phyloP scores from a whole-genome alignment of 2,888 invertebrate genomes.

The Orchesellides sinensis region DNA sequence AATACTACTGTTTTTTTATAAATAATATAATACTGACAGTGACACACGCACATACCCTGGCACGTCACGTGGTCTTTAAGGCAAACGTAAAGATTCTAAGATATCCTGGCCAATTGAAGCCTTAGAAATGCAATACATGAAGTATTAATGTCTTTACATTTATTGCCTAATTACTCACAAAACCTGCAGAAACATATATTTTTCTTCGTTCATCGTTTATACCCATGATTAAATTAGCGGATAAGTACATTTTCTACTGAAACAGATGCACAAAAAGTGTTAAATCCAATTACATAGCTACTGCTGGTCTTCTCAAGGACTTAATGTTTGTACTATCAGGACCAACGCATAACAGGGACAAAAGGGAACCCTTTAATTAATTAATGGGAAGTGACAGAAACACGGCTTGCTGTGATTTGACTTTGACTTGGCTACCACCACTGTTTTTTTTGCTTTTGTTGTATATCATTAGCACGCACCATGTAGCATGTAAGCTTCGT shows the following conservation, averaged over 20 bases:
- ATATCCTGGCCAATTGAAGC: too few relatives aligned
- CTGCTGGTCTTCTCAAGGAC: background rate
- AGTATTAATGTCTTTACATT: too few relatives aligned
- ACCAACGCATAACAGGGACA: background rate
- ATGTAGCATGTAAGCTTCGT: background rate
- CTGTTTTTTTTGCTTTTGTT: background rate
- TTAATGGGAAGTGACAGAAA: conserved; percentile 42
- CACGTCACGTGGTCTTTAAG: background rate
- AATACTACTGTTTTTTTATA: background rate
- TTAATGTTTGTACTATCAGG: conserved; percentile 9
- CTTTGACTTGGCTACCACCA: conserved; percentile 15
- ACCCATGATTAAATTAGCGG: background rate
- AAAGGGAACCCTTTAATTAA: conserved; percentile 36
- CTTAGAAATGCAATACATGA: too few relatives aligned
- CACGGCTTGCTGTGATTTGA: conserved; percentile 11
- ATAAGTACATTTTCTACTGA: background rate
- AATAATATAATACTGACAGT: background rate
- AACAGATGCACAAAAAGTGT: conserved; percentile 7
- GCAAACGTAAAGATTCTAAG: too few relatives aligned
- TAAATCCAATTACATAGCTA: conserved; percentile 24
- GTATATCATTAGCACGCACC: background rate
- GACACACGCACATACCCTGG: background rate
- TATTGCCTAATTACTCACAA: background rate
- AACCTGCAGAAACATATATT: background rate
- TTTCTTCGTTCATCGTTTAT: background rate